Base-by-base conservation (phyloP, 2,888 invertebrate species). In the Oxyscelio sp. region DNA sequence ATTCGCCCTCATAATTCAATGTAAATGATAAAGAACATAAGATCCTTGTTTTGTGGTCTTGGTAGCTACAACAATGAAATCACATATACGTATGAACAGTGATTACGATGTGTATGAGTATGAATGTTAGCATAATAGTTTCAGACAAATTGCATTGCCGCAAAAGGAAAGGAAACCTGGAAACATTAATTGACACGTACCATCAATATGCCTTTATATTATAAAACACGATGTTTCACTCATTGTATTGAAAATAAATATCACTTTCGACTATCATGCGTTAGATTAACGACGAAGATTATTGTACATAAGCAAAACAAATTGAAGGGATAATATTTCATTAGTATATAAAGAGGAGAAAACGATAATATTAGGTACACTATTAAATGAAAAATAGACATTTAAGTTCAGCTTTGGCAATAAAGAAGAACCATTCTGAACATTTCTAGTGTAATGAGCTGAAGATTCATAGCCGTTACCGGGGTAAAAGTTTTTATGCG, bases 141-240 rank as follows among this genome's bases (percentile, higher is more conserved):
- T 50, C 34, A 24, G 34, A 38, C 6, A 27, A 58, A 22, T 45
- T 34, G 34, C 45, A 34, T 70, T 78, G 59, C 31, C 61, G 61
- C 45, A 31, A n/a, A 27, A 31, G 58, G 34, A 66, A 73, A 61
- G 48, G 54, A 40, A 74, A 52, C 34, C 54, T 77, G 43, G 43
- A 77, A 68, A 61, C 43, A 52, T 61, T 61, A 52, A 70, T 19
- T 24, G 61, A 70, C 59, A 54, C 54, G 73, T 73, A 68, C 83
- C 83, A 73, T 83, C 17, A 68, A 83, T 78, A 83, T 83, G 83
- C 83, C 83, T 83, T 83, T 34, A 79, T 79, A 83, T 83, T 68
- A 79, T 61, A 65, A 48, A 65, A 74, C 61, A 77, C 54, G 61
- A 70, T 22, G 61, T 74, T 68, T 74, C 48, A 83, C 78, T 77